Evolutionary conservation across 2,888 invertebrate genomes (phyloP), one percentile per base, ranked within the genome.

Genomic region (Leucophenga montana): DNA sequence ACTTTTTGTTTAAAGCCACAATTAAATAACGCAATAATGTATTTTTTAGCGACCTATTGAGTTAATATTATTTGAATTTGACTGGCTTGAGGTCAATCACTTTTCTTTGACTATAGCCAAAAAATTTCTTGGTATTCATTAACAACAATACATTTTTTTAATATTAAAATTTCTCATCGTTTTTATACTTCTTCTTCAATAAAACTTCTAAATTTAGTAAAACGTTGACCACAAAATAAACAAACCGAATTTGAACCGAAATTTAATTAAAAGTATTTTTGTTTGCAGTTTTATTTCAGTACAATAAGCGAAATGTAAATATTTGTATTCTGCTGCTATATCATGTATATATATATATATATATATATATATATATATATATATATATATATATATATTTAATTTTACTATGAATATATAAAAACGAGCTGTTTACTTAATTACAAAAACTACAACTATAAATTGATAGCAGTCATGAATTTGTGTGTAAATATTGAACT

Each of bases 381-480:
- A 66, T 53, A 68, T 71, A 75, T 70, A 77, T 57, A 31, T n/a
- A 59, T 59, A 74, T n/a, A 64, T 62, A 67, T 78, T 75, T 82
- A 69, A 75, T 73, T 70, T 73, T 61, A 53, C 39, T 66, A 53
- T 71, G 77, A 77, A 84, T 72, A 71, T 71, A 61, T 65, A 68
- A 59, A 72, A 14, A 39, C 31, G 16, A 57, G n/a, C 27, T 20
- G 27, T 14, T 20, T 57, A 1, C 14, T 57, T 57, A 57, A 57
- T 27, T 39, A 11, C 1, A 39, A 11, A 39, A 39, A 39, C 11
- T 39, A 11, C 39, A 39, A 39, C 39, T 39, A 5, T 11, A 27
- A 39, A 39, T 39, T 39, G 39, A 39, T 39, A 11, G 39, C 8
- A 8, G 39, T 16, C 56, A 56, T 57, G 57, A 31, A 16, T 31